A percentile compares a stretch with the other conserved stretches of the same genome.
Conservation (phyloP, 2,797 vertebrate genomes). For the Siniperca scherzeri region DNA sequence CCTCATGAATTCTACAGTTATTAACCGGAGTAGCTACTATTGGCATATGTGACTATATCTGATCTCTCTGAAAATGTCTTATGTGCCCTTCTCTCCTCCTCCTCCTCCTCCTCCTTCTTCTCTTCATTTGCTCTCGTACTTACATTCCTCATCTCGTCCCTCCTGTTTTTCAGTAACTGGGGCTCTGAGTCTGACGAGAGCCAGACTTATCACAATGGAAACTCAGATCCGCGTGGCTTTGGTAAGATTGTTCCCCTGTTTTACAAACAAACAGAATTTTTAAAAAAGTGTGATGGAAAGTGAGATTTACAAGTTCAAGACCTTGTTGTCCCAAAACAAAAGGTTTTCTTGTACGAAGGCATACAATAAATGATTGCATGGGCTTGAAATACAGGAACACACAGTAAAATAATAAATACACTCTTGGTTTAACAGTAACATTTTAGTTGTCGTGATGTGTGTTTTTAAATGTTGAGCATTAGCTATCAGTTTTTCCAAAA, state of each 20-base stretch:
- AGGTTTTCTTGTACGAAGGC: background rate
- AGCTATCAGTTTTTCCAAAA: background rate
- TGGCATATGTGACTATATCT: background rate
- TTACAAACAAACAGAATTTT: background rate
- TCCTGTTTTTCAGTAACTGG: conserved; percentile 91
- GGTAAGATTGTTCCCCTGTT: conserved; percentile 79
- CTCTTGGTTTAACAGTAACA: background rate
- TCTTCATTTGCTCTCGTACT: background rate
- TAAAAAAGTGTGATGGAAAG: background rate
- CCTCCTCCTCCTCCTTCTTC: background rate
- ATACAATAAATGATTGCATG: background rate
- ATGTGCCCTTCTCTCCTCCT: background rate
- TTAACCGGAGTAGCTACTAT: background rate
- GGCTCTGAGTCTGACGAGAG: conserved; percentile 94
- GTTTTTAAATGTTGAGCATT: background rate
- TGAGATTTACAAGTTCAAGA: background rate
- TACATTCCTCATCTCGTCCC: background rate
- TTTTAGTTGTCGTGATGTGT: background rate
- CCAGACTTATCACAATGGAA: conserved; percentile 94
- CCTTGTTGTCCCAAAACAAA: background rate
- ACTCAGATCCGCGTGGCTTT: conserved; percentile 96
- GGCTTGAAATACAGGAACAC: background rate
- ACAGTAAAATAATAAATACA: background rate
- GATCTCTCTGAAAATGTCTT: background rate
- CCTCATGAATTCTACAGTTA: background rate